Percentiles rank a stretch among this genome's conserved stretches.
Conservation (phyloP, 2,888 invertebrate species). For the Athalia cordata region DNA sequence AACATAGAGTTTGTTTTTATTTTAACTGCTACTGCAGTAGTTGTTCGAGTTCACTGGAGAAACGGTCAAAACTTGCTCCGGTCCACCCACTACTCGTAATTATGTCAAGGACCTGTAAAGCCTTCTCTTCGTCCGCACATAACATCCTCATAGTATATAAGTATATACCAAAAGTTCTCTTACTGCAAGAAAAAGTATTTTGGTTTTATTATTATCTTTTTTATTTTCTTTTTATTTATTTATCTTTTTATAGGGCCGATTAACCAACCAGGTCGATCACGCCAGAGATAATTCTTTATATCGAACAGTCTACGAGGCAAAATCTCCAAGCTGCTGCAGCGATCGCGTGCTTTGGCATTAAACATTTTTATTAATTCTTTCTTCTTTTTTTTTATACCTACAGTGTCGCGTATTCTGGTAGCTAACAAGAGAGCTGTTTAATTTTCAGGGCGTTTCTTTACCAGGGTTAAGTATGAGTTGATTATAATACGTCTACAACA, state of each 20-base stretch:
- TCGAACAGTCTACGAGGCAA: not conserved
- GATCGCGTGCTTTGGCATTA: not conserved
- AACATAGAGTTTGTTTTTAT: not conserved
- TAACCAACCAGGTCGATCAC: no score
- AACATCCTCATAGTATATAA: constrained; percentile 53
- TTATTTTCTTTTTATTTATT: no score
- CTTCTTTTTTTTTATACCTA: constrained; percentile 30
- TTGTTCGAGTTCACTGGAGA: not conserved
- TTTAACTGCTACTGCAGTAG: no score
- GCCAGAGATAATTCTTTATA: not conserved
- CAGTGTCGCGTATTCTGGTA: constrained; percentile 52
- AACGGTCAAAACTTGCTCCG: constrained; percentile 57
- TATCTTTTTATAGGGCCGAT: no score
- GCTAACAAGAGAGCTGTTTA: not conserved
- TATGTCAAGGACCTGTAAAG: constrained; percentile 61
- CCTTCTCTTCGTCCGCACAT: constrained; percentile 53
- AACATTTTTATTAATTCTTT: not conserved
- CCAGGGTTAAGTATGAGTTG: not conserved
- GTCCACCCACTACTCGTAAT: constrained; percentile 63
- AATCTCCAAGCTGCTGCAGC: not conserved
- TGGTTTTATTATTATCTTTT: no score
- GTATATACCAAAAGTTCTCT: not conserved
- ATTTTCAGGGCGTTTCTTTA: constrained; percentile 24
- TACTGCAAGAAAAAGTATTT: no score
- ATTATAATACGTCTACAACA: not conserved